A percentile compares a stretch with the other conserved stretches of the same genome.
Evolutionary conservation across 2,113 vertebrate species (phyloP).

Genomic region (Hyperoodon ampullatus): DNA sequence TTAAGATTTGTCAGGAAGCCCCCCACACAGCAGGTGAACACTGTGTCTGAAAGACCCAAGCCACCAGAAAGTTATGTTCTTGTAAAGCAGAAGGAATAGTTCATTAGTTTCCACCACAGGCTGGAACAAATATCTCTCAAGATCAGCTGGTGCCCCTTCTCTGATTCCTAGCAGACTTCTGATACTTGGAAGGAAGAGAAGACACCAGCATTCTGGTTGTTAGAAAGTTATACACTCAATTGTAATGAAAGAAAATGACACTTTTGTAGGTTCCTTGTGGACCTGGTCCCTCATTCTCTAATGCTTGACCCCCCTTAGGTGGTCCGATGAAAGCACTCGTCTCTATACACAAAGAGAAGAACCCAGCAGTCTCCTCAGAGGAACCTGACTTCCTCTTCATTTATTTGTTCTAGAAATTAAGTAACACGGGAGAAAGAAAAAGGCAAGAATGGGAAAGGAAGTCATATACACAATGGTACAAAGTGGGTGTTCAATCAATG

Average conservation of each 20-base stretch:
- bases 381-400: background rate
- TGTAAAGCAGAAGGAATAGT: background rate
- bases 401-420: background rate
- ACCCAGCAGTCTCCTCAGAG: background rate
- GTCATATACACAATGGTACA: background rate
- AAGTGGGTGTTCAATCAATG: background rate
- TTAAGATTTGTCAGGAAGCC: background rate
- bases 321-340: background rate
- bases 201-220: background rate
- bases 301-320: background rate
- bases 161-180: background rate
- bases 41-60: background rate
- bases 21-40: background rate
- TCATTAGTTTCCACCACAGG: background rate
- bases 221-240: background rate
- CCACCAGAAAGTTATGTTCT: background rate
- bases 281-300: background rate
- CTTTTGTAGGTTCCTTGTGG: background rate
- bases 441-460: background rate
- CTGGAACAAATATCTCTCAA: background rate
- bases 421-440: background rate
- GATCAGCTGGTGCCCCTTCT: background rate
- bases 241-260: background rate
- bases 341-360: background rate
- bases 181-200: background rate